Conservation (phyloP, 2,888 invertebrate genomes). For the Acanthosepion lycidas region DNA sequence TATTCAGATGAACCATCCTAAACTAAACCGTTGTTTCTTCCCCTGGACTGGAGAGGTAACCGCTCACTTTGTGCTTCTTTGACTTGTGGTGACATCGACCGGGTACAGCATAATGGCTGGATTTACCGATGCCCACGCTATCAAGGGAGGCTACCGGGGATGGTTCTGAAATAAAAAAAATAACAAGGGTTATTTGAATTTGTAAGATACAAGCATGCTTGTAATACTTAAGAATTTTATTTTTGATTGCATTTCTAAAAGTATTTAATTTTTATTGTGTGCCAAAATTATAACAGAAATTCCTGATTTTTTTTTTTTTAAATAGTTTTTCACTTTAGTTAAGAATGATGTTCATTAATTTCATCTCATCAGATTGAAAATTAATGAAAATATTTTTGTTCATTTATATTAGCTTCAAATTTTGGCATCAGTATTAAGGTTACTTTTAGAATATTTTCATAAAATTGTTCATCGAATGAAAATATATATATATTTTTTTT, state of each 20-base stretch:
- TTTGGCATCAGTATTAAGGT: not conserved
- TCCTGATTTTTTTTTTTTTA: too few species aligned
- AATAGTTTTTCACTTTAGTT: too few species aligned
- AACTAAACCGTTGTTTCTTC: slow-evolving; percentile 44
- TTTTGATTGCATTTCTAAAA: too few species aligned
- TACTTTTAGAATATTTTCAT: not conserved
- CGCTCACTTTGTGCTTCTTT: slow-evolving; percentile 46
- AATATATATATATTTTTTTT: not conserved
- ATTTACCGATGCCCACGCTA: slow-evolving; percentile 43
- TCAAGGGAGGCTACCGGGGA: slow-evolving; percentile 46
- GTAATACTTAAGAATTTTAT: too few species aligned
- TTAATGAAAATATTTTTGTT: too few species aligned
- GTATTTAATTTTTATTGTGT: too few species aligned
- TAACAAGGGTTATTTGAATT: too few species aligned
- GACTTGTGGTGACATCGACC: slow-evolving; percentile 42
- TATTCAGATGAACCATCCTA: slow-evolving; percentile 38
- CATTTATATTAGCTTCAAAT: too few species aligned
- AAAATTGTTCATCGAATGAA: not conserved
- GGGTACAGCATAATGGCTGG: slow-evolving; percentile 40
- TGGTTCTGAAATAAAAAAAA: slow-evolving; percentile 6
- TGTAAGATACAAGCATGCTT: too few species aligned
- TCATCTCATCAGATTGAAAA: too few species aligned
- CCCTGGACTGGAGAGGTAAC: slow-evolving; percentile 44
- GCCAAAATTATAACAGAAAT: too few species aligned
- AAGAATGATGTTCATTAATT: too few species aligned